Evolutionary conservation across 2,888 invertebrate genomes (phyloP).

Genomic region (Branchinecta sandiegonensis): DNA sequence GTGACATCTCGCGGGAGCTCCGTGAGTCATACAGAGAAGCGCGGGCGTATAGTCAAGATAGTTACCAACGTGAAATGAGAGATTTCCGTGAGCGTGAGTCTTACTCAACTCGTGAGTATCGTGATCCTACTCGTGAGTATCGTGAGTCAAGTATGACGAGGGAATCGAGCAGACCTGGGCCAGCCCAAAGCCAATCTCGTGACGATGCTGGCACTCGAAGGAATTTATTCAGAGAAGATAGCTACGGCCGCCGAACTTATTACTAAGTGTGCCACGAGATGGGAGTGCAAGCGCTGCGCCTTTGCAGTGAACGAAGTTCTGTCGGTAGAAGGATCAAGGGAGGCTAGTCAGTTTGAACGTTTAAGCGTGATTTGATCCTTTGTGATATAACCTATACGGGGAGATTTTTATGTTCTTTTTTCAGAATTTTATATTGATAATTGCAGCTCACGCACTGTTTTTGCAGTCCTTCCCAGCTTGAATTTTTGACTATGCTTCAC

Average conservation of each 20-base stretch:
- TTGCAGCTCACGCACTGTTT: no score
- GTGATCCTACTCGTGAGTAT: not conserved
- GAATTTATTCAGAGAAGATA: not conserved
- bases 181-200: not conserved
- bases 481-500: no score
- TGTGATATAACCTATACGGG: no score
- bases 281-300: no score
- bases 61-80: conserved; percentile 7
- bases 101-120: conserved; percentile 3
- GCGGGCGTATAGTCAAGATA: conserved; percentile 14
- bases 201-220: not conserved
- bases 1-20: conserved; percentile 3
- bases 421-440: no score
- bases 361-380: no score
- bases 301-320: no score
- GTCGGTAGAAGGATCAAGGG: no score
- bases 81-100: conserved; percentile 11
- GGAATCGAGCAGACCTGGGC: not conserved
- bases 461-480: no score
- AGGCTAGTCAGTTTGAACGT: no score
- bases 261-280: not conserved
- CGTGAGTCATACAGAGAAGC: conserved; percentile 13
- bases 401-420: no score
- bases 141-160: not conserved
- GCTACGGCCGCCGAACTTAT: conserved; percentile 10